Evolutionary conservation across 2,797 vertebrate species (phyloP), one percentile per base, ranked within the genome.

Genomic region (Sebastes nivosus): DNA sequence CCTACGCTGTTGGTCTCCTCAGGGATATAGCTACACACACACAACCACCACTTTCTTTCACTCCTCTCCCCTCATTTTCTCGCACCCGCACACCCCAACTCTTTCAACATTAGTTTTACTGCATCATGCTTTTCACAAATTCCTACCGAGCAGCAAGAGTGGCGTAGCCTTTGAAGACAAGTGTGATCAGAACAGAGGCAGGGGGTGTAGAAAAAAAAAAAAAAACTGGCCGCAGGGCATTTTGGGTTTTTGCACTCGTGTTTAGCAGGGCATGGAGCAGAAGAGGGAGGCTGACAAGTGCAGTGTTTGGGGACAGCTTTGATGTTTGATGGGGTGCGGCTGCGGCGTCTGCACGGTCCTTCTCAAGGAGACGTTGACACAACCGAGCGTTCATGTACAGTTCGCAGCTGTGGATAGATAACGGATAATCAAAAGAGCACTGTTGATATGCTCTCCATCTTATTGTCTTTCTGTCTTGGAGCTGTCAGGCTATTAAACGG

Each of bases 41-140:
- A 61, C 58, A 6, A 69, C 13, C 8, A 60, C 50, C 63, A 84
- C 85, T 81, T 79, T 82, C 83, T 79, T 84, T 75, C 64, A 12
- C 77, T 82, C 68, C 58, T 50, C 67, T 75, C 67, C 64, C 84
- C 77, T 90, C 86, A 89, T 91, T 93, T 92, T 92, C 86, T 80
- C 34, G 70, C 87, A 76, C 89, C 89, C 82, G 60, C 64, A 50
- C 42, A 67, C 42, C 83, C 83, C 84, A 85, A 88, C 87, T 92
- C 94, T 90, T 91, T 94, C 91, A 93, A 93, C 90, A 93, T 93
- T 94, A 91, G 89, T 95, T 95, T 95, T 92, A 94, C 93, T 85
- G 78, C 91, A 94, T 95, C 93, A 92, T 89, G 93, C 90, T 94
- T 93, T 93, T 94, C 86, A 89, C 91, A 94, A 89, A 93, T 95